Evolutionary conservation across 2,113 vertebrate genomes (phyloP).

Genomic region (Oryctolagus cuniculus): mOryCun1.1 NC_091436.1:140408501-140409000

Average conservation of each 20-base stretch:
- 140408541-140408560: neutral
- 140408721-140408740: neutral
- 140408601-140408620: neutral
- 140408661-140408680: neutral
- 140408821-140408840: too few relatives aligned
- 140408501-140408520: neutral
- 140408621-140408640: neutral
- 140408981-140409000: too few relatives aligned
- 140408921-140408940: too few relatives aligned
- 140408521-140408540: neutral
- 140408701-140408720: neutral
- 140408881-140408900: too few relatives aligned
- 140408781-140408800: neutral
- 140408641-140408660: neutral
- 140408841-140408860: too few relatives aligned
- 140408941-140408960: too few relatives aligned
- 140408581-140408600: neutral
- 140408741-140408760: neutral
- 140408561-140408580: neutral
- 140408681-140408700: neutral
- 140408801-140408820: neutral
- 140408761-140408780: neutral
- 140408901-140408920: too few relatives aligned
- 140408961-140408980: too few relatives aligned
- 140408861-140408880: too few relatives aligned